phyloP scores from a whole-genome alignment of 2,888 invertebrate species.

The Stenichneumon culpator region DNA sequence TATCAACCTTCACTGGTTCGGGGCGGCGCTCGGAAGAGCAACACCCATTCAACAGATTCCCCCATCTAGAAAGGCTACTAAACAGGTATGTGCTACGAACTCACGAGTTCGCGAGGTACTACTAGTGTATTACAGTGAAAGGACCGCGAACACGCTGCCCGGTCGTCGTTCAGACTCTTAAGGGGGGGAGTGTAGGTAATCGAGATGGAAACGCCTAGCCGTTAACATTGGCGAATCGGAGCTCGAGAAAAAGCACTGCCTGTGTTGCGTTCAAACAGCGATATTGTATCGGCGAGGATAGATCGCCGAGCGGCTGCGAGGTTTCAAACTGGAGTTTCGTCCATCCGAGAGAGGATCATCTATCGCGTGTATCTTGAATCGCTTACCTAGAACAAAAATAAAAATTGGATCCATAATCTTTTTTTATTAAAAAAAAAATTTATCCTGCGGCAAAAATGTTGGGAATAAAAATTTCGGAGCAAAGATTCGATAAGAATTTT shows the following conservation, averaged over 20 bases:
- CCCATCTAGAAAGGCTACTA: conserved; percentile 1
- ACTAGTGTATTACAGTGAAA: background rate
- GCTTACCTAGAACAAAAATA: background rate
- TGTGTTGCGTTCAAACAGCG: conserved; percentile 10
- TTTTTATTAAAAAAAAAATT: background rate
- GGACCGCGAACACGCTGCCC: conserved; percentile 15
- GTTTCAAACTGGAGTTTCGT: background rate
- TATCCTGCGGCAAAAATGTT: background rate
- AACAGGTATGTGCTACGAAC: conserved; percentile 29
- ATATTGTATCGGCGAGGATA: conserved; percentile 4
- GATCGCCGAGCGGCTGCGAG: conserved; percentile 25
- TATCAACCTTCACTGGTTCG: conserved; percentile 29
- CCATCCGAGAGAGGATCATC: conserved; percentile 1
- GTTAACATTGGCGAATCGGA: conserved; percentile 66
- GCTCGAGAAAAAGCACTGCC: conserved; percentile 31
- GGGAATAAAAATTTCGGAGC: background rate
- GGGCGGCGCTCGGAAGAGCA: conserved; percentile 34
- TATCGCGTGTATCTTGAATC: background rate
- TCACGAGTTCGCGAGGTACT: conserved; percentile 22
- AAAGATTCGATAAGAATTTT: background rate
- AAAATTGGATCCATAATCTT: background rate
- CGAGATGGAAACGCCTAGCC: conserved; percentile 65
- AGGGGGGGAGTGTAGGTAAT: conserved; percentile 42
- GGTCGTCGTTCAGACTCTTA: conserved; percentile 37
- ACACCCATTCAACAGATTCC: conserved; percentile 27